These are phyloP conservation scores for Reticulitermes speratus DNA, from an alignment of 1,140 invertebrate genomes.

Conservation along the genomic window DNA sequence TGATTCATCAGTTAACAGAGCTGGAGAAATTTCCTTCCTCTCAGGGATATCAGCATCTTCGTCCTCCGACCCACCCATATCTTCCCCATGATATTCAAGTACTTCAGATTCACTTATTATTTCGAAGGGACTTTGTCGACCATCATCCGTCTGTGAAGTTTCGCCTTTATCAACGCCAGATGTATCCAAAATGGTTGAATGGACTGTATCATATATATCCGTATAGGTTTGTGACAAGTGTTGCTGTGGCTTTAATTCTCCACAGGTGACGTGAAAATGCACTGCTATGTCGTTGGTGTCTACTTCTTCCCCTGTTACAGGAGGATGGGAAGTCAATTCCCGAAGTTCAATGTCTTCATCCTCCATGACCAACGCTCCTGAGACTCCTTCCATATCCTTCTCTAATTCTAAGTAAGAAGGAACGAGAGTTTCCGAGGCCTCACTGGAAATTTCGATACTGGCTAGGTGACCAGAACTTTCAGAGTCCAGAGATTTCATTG, in stretches of 20 bases:
- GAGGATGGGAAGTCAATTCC: neutral
- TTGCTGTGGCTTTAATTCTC: conserved; percentile 39
- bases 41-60: conserved; percentile 39
- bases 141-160: conserved; percentile 39
- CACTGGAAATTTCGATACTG: conserved; percentile 81
- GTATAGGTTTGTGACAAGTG: neutral
- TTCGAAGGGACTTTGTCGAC: conserved; percentile 48
- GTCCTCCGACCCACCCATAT: conserved; percentile 42
- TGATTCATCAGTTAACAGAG: conserved; percentile 33
- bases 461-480: conserved; percentile 84
- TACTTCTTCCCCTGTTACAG: conserved; percentile 40
- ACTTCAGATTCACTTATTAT: conserved; percentile 45
- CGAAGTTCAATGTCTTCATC: conserved; percentile 45
- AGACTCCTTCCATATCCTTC: conserved; percentile 43
- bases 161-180: neutral
- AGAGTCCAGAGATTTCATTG: conserved; percentile 85
- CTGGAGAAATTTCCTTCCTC: neutral
- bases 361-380: conserved; percentile 39
- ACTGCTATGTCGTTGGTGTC: conserved; percentile 57
- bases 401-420: conserved; percentile 64
- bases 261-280: conserved; percentile 45
- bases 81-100: conserved; percentile 41
- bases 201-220: neutral
- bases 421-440: conserved; percentile 85
- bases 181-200: neutral